These are phyloP conservation scores for Rhegmatorhina hoffmannsi DNA, from an alignment of 2,113 vertebrate genomes.

Conservation along the genomic window DNA sequence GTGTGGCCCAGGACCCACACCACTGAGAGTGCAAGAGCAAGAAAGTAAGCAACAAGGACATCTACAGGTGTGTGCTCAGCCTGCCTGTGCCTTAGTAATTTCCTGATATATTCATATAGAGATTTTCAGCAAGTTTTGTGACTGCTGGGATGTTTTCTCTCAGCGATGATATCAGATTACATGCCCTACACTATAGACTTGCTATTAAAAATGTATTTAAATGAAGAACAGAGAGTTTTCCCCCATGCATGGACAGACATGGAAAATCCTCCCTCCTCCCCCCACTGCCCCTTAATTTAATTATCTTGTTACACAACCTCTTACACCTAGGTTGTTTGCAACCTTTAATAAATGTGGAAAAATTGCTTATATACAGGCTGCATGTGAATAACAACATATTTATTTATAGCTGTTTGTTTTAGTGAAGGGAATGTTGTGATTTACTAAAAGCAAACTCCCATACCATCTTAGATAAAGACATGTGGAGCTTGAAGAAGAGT, in stretches of 20 bases:
- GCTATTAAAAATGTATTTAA: background rate
- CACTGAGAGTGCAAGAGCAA: background rate
- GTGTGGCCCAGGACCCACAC: background rate
- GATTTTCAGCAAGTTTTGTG: background rate
- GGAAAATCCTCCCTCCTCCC: background rate
- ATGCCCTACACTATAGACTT: background rate
- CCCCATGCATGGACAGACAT: accelerated
- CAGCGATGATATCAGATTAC: background rate
- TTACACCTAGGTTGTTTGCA: background rate
- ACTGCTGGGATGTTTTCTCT: background rate
- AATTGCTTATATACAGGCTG: background rate
- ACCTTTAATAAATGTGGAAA: background rate
- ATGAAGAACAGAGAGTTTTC: background rate
- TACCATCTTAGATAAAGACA: background rate
- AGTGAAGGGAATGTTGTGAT: background rate
- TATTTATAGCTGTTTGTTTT: background rate
- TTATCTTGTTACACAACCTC: background rate
- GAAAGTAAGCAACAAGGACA: accelerated
- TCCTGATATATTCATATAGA: background rate
- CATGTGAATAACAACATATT: background rate
- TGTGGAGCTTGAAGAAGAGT: background rate
- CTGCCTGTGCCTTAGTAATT: background rate
- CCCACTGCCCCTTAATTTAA: background rate
- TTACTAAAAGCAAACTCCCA: background rate
- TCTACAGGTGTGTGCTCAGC: no score